Evolutionary conservation across 2,113 vertebrate genomes (phyloP), one percentile per base, ranked within the genome.

Genomic region (Nyctibius bracteatus): DNA sequence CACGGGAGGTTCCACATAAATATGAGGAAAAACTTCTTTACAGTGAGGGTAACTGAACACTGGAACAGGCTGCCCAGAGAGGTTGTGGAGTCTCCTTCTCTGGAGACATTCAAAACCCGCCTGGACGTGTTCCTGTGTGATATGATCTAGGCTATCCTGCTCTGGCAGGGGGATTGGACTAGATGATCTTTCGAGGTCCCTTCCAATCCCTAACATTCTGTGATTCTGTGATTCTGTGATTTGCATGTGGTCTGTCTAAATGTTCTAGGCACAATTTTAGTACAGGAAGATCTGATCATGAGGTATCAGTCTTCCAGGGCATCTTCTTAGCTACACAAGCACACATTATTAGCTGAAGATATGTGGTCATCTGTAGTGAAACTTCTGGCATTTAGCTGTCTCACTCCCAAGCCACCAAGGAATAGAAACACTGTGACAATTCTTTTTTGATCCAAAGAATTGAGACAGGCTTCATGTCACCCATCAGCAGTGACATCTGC

Each of bases 401-500:
- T 68, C 25, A 2, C 23, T 92, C 66, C 73, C 52, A 95, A 65
- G 80, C 28, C 86, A 89, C 52, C 4, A 4, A 78, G 6, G 2
- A 92, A 79, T 2, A 87, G 65, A 94, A 73, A 92, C 57, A 52
- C 91, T 91, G 49, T 51, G 44, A 82, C 65, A 75, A 63, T 75
- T 85, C 47, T 55, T 93, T 94, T 92, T 63, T 84, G 57, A 88
- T 81, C 49, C 10, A 4, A 86, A 92, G 88, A 94, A 91, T 23
- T 47, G 88, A 92, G 86, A 79, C 65, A 89, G 91, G 77, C 86
- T 94, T 87, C 95, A 62, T 54, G 94, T 94, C 92, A 95, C 77
- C 81, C 96, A 95, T 95, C 96, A 91, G 68, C 96, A 88, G 52
- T 91, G 92, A 90, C 96, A 96, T 96, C 96, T 97, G 96, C 91